These are phyloP conservation scores for Rosalia funebris DNA, from an alignment of 2,888 invertebrate species.

Conservation along the genomic window DNA sequence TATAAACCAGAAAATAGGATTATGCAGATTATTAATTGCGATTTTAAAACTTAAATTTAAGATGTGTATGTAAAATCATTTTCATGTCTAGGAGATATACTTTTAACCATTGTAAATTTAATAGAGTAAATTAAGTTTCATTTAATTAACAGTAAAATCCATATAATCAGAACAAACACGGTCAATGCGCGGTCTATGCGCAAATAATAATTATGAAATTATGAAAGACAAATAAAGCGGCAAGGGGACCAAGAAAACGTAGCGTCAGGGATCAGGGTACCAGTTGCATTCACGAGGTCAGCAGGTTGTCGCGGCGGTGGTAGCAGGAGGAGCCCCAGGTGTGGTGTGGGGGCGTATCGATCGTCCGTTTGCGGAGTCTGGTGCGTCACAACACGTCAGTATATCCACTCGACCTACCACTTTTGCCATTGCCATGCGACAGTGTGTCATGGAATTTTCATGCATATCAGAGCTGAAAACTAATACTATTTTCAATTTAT, in stretches of 20 bases:
- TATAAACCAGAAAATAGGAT: not conserved
- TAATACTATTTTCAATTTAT: too few species aligned
- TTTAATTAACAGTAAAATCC: not conserved
- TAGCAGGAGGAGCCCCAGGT: constrained; percentile 26
- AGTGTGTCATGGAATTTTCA: too few species aligned
- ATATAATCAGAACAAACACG: constrained; percentile 16
- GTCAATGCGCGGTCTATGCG: constrained; percentile 25
- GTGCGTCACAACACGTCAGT: constrained; percentile 46
- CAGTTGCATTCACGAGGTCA: constrained; percentile 40
- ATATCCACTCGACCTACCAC: constrained; percentile 27
- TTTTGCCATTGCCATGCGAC: too few species aligned
- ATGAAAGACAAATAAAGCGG: constrained; percentile 14
- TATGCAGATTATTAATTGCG: not conserved
- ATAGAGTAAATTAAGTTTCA: not conserved
- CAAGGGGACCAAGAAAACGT: not conserved
- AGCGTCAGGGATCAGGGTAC: constrained; percentile 20
- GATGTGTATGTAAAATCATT: too few species aligned
- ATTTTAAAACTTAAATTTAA: not conserved
- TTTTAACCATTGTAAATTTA: too few species aligned
- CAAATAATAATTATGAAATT: constrained; percentile 30
- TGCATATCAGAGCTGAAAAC: too few species aligned
- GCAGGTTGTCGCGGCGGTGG: constrained; percentile 34
- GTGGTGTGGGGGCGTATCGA: constrained; percentile 33
- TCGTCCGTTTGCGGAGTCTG: constrained; percentile 38
- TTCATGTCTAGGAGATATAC: too few species aligned